phyloP scores from a whole-genome alignment of 1,140 invertebrate genomes.

The Cephus cinctus region DNA sequence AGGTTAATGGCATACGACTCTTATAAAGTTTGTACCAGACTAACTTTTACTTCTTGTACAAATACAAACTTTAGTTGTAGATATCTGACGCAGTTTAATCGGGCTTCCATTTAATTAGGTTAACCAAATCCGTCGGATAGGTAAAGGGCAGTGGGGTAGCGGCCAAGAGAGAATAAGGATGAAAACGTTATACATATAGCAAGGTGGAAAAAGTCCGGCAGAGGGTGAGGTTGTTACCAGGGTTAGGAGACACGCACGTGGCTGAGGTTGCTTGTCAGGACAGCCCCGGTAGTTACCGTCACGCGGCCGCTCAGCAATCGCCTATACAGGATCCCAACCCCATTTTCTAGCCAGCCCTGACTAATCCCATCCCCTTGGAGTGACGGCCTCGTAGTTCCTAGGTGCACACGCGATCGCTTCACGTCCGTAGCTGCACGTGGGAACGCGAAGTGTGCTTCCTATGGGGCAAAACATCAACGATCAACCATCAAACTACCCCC shows the following conservation, averaged over 20 bases:
- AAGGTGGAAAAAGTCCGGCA: too few relatives aligned
- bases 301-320: slow-evolving; percentile 49
- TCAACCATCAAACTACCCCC: slow-evolving; percentile 29
- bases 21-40: too few relatives aligned
- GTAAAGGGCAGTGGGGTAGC: too few relatives aligned
- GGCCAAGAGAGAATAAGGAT: slow-evolving; percentile 15
- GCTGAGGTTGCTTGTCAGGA: slow-evolving; percentile 20
- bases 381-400: slow-evolving; percentile 40
- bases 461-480: slow-evolving; percentile 49
- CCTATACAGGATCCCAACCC: slow-evolving; percentile 27
- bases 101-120: too few relatives aligned
- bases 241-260: slow-evolving; percentile 40
- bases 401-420: slow-evolving; percentile 45
- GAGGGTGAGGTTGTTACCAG: slow-evolving; percentile 25
- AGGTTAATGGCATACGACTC: too few relatives aligned
- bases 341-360: slow-evolving; percentile 37
- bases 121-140: too few relatives aligned
- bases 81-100: too few relatives aligned
- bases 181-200: too few relatives aligned
- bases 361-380: slow-evolving; percentile 46
- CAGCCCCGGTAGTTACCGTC: slow-evolving; percentile 52
- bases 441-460: slow-evolving; percentile 46
- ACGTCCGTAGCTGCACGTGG: slow-evolving; percentile 39
- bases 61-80: too few relatives aligned
- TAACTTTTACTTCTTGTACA: too few relatives aligned